phyloP scores from a whole-genome alignment of 2,888 invertebrate species.

The Aporophyla lueneburgensis region DNA sequence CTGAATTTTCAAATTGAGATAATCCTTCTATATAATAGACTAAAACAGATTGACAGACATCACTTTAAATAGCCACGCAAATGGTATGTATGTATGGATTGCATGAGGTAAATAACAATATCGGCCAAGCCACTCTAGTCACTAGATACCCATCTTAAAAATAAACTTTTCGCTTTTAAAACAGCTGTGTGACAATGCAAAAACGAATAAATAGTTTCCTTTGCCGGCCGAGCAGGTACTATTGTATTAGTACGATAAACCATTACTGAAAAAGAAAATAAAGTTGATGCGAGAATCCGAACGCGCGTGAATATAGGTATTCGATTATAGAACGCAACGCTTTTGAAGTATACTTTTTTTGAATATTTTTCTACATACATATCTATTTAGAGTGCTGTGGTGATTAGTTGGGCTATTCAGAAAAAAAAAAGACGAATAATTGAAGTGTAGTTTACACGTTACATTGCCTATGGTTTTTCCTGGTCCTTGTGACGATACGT shows the following conservation, averaged over 20 bases:
- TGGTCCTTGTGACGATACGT: neutral
- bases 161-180: constrained; percentile 71
- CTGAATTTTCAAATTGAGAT: neutral
- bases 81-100: constrained; percentile 48
- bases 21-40: neutral
- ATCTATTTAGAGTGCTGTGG: neutral
- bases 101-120: constrained; percentile 64
- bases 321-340: constrained; percentile 34
- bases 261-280: constrained; percentile 73
- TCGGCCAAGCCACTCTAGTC: constrained; percentile 55
- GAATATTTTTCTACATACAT: constrained; percentile 8
- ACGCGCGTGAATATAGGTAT: constrained; percentile 56
- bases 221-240: constrained; percentile 71
- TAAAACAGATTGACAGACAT: constrained; percentile 37
- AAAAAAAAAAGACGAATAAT: neutral
- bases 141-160: constrained; percentile 71
- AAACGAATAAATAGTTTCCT: constrained; percentile 66
- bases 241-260: constrained; percentile 83
- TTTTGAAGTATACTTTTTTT: constrained; percentile 27
- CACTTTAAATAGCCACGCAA: constrained; percentile 25
- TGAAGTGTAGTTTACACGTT: neutral
- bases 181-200: constrained; percentile 73
- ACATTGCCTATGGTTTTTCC: neutral
- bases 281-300: constrained; percentile 68
- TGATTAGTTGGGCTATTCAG: neutral